A percentile compares a stretch with the other conserved stretches of the same genome.
phyloP scores from a whole-genome alignment of 2,113 vertebrate species.

The Platichthys stellatus region DNA sequence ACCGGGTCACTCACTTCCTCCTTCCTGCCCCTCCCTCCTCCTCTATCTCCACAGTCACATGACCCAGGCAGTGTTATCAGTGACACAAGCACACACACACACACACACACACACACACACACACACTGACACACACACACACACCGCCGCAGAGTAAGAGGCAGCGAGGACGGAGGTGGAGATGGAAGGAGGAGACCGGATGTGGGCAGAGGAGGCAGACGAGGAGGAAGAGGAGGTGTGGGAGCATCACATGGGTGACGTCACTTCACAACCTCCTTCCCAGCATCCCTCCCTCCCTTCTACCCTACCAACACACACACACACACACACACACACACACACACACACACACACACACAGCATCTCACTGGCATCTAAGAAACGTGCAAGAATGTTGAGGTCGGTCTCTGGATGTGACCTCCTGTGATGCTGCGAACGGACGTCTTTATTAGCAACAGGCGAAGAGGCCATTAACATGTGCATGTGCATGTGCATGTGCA shows the following conservation, averaged over 20 bases:
- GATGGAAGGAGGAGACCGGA: slow-evolving; percentile 58
- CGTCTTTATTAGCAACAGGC: neutral
- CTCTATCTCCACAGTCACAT: slow-evolving; percentile 57
- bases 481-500: neutral
- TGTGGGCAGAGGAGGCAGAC: slow-evolving; percentile 47
- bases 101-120: neutral
- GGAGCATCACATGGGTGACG: slow-evolving; percentile 64
- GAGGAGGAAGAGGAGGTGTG: slow-evolving; percentile 51
- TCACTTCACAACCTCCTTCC: slow-evolving; percentile 68
- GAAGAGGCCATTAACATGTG: neutral
- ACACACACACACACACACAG: slow-evolving; percentile 8
- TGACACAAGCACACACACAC: slow-evolving; percentile 30
- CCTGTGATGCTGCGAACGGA: neutral
- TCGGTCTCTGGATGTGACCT: neutral
- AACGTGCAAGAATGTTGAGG: neutral
- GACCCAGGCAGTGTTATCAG: slow-evolving; percentile 54
- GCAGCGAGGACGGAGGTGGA: slow-evolving; percentile 36
- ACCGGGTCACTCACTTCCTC: slow-evolving; percentile 77
- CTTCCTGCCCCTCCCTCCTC: slow-evolving; percentile 80
- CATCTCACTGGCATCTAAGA: neutral
- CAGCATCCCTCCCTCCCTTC: slow-evolving; percentile 44
- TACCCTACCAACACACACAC: slow-evolving; percentile 1
- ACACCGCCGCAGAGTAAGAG: slow-evolving; percentile 2
- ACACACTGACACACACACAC: slow-evolving; percentile 31
- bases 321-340: neutral